Evolutionary conservation across 2,888 invertebrate genomes (phyloP).

Genomic region (Agelastica alni): DNA sequence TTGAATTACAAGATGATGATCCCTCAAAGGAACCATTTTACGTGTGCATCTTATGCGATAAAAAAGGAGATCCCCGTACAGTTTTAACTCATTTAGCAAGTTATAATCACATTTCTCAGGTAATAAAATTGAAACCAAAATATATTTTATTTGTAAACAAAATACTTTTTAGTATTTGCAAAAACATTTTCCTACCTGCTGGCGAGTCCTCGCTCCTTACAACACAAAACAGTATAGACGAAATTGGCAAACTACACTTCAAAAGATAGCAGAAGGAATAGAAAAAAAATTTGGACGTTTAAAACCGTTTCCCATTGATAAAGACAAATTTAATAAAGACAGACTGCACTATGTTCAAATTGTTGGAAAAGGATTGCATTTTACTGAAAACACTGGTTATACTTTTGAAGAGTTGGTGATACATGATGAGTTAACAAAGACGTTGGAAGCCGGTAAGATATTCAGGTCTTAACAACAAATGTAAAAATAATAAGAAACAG

Average conservation of each 20-base stretch:
- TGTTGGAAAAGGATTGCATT: constrained; percentile 70
- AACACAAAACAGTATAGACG: constrained; percentile 63
- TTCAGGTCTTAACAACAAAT: no score
- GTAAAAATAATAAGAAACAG: no score
- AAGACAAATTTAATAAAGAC: constrained; percentile 70
- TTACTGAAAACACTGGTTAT: constrained; percentile 62
- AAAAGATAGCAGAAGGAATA: constrained; percentile 67
- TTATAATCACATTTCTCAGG: constrained; percentile 66
- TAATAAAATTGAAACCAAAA: no score
- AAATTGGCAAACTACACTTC: constrained; percentile 58
- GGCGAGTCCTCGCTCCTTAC: constrained; percentile 64
- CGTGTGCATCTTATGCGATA: constrained; percentile 77
- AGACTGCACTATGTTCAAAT: constrained; percentile 65
- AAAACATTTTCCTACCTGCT: constrained; percentile 67
- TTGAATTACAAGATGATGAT: constrained; percentile 71
- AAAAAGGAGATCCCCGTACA: constrained; percentile 77
- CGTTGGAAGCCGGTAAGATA: constrained; percentile 43
- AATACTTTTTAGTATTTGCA: constrained; percentile 76
- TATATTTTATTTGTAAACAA: no score
- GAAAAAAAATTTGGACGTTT: constrained; percentile 76
- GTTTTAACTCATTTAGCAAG: constrained; percentile 80
- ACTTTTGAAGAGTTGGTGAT: constrained; percentile 61
- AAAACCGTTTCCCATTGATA: constrained; percentile 68
- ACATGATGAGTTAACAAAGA: constrained; percentile 52
- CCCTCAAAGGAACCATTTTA: constrained; percentile 72